These are phyloP conservation scores for Mus caroli DNA, from an alignment of 2,797 vertebrate species.

Conservation along the genomic window DNA sequence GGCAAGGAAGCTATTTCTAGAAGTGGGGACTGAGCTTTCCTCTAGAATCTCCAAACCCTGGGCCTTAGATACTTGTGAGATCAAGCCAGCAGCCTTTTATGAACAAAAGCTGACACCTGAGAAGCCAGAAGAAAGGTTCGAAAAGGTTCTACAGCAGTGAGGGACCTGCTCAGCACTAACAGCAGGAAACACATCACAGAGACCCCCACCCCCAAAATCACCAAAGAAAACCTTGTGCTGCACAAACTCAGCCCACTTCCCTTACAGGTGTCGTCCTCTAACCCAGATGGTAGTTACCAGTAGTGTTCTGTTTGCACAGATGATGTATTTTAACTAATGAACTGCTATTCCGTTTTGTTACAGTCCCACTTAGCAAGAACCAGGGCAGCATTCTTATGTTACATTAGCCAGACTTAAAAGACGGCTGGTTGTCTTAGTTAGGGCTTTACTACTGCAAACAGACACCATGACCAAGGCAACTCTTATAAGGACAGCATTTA, in stretches of 20 bases:
- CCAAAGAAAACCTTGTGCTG: not conserved
- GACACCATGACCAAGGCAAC: no score
- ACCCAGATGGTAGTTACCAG: not conserved
- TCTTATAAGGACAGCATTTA: no score
- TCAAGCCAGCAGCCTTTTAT: not conserved
- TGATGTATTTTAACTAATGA: not conserved
- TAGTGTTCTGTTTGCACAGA: not conserved
- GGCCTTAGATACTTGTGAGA: not conserved
- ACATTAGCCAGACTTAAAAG: not conserved
- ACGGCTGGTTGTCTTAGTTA: not conserved
- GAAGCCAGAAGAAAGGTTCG: not conserved
- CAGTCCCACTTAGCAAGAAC: not conserved
- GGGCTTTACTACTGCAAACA: no score
- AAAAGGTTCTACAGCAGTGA: not conserved
- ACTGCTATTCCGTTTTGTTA: not conserved
- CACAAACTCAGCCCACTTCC: not conserved
- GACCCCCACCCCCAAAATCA: not conserved
- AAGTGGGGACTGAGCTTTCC: not conserved
- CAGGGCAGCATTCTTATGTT: not conserved
- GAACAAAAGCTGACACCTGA: not conserved
- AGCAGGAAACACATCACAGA: not conserved
- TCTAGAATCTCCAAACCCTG: conserved; percentile 3
- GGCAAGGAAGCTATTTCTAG: not conserved
- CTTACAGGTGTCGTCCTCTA: not conserved
- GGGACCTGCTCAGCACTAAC: not conserved